A percentile compares a stretch with the other conserved stretches of the same genome.
Conservation (phyloP, 2,888 invertebrate genomes). For the Scrobipalpa atriplicella region DNA sequence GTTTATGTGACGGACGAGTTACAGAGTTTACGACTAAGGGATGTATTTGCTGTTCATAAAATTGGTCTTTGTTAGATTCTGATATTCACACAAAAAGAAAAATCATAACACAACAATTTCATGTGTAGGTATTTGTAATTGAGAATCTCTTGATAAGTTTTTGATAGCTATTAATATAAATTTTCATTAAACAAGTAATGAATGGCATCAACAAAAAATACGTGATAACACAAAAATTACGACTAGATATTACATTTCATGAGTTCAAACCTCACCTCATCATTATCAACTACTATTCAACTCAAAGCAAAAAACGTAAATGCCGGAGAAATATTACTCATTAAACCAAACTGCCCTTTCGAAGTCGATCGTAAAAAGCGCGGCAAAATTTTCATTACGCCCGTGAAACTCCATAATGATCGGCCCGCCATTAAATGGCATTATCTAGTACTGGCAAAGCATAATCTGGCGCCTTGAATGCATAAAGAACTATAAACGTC, state of each 20-base stretch:
- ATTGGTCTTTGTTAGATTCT: conserved; percentile 14
- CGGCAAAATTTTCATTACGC: conserved; percentile 75
- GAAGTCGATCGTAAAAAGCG: conserved; percentile 63
- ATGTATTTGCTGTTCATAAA: conserved; percentile 59
- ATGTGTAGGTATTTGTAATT: no score
- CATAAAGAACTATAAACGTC: conserved; percentile 81
- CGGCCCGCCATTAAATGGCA: conserved; percentile 72
- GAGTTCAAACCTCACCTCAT: conserved; percentile 2
- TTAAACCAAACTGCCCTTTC: conserved; percentile 53
- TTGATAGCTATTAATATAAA: no score
- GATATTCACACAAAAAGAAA: background rate
- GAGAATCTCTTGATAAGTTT: no score
- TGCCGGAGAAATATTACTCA: conserved; percentile 53
- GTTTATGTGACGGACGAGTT: conserved; percentile 64
- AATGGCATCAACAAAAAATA: background rate
- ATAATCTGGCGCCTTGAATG: conserved; percentile 75
- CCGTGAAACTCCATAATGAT: conserved; percentile 74
- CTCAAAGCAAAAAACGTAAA: conserved; percentile 46
- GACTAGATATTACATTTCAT: background rate
- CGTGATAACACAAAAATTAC: background rate
- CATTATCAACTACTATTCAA: conserved; percentile 11
- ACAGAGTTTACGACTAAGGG: conserved; percentile 56
- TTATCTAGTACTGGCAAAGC: conserved; percentile 70
- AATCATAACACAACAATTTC: no score
- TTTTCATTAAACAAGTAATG: no score